phyloP scores from a whole-genome alignment of 2,797 vertebrate species.

The Distichodus sexfasciatus region DNA sequence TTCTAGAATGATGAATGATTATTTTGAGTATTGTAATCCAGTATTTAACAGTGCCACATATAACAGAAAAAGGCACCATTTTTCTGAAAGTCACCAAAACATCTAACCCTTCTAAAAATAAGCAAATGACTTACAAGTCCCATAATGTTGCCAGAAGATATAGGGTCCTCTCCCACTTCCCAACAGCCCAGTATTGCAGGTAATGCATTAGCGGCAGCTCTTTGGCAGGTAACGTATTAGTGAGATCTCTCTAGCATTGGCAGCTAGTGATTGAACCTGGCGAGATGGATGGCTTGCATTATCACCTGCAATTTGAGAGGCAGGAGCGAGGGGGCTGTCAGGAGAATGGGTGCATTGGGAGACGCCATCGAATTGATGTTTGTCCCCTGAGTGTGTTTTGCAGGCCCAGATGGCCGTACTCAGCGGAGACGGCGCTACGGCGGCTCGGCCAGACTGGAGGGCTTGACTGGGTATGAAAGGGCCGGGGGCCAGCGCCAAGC shows the following conservation, averaged over 20 bases:
- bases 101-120: too few species aligned
- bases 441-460: slow-evolving; percentile 34
- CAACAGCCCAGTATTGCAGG: too few species aligned
- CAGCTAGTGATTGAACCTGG: slow-evolving; percentile 15
- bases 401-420: slow-evolving; percentile 51
- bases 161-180: too few species aligned
- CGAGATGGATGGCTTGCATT: slow-evolving; percentile 41
- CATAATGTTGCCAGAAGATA: too few species aligned
- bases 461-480: slow-evolving; percentile 37
- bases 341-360: slow-evolving; percentile 23
- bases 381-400: slow-evolving; percentile 40
- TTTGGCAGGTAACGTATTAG: not conserved
- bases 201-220: too few species aligned
- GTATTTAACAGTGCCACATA: too few species aligned
- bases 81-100: too few species aligned
- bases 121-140: too few species aligned
- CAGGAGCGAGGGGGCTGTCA: slow-evolving; percentile 25
- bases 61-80: too few species aligned
- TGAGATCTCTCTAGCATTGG: not conserved
- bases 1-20: too few species aligned
- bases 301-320: slow-evolving; percentile 42
- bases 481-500: slow-evolving; percentile 49
- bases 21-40: too few species aligned
- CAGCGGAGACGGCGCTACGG: slow-evolving; percentile 41
- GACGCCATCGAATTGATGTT: slow-evolving; percentile 47